These are phyloP conservation scores for Bostrychus sinensis DNA, from an alignment of 2,113 vertebrate genomes.

Conservation along the genomic window DNA sequence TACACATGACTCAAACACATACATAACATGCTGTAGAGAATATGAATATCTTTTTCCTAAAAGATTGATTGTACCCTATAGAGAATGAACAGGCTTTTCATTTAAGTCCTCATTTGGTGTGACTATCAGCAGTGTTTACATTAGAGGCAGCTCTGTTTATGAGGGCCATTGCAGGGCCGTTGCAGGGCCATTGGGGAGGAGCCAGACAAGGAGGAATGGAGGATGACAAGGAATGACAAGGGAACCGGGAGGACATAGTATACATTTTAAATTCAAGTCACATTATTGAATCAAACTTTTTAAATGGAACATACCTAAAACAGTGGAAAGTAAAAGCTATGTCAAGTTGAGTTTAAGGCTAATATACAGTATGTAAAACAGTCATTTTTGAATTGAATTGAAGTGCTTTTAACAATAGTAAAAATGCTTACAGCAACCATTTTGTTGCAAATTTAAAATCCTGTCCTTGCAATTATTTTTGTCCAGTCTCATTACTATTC, in stretches of 20 bases:
- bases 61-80: not conserved
- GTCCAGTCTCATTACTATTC: not conserved
- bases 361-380: too few relatives aligned
- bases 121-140: constrained; percentile 58
- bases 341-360: too few relatives aligned
- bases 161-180: constrained; percentile 34
- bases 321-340: too few relatives aligned
- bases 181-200: too few relatives aligned
- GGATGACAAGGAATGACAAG: constrained; percentile 19
- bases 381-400: not conserved
- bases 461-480: not conserved
- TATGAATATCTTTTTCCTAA: too few relatives aligned
- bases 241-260: too few relatives aligned
- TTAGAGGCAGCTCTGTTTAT: constrained; percentile 62
- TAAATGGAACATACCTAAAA: not conserved
- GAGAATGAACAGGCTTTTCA: constrained; percentile 1
- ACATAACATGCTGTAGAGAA: too few relatives aligned
- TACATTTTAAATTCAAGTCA: too few relatives aligned
- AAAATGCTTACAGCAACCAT: not conserved
- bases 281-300: too few relatives aligned
- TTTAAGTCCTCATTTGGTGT: constrained; percentile 14
- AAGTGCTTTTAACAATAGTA: not conserved
- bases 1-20: too few relatives aligned
- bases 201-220: not conserved
- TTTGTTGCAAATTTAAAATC: not conserved